Evolutionary conservation across 2,113 vertebrate genomes (phyloP).

Genomic region (Desmodus rotundus): DNA sequence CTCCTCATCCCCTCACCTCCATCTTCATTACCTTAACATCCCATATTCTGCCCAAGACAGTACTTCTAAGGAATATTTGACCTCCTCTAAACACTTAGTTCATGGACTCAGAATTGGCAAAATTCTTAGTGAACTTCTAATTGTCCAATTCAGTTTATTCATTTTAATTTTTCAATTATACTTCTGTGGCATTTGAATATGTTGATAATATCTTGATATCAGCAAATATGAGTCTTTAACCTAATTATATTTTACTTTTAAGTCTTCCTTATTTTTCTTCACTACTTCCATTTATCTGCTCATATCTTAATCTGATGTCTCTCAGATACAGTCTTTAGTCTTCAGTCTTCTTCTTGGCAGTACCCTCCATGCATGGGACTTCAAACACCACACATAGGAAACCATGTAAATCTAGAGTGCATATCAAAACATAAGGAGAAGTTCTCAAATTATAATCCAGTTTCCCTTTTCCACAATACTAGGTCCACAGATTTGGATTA

Average conservation of each 20-base stretch:
- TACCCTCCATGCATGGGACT: neutral
- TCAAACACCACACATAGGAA: neutral
- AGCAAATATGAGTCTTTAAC: neutral
- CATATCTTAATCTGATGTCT: neutral
- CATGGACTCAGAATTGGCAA: neutral
- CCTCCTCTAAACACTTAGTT: neutral
- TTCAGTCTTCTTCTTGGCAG: neutral
- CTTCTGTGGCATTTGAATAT: neutral
- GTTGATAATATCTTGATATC: neutral
- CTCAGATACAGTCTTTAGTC: neutral
- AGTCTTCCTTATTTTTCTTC: neutral
- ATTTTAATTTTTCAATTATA: neutral
- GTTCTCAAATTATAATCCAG: neutral
- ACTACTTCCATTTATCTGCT: neutral
- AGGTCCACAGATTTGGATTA: neutral
- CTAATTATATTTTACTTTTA: neutral
- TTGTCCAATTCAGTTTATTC: neutral
- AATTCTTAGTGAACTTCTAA: neutral
- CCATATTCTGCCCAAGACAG: neutral
- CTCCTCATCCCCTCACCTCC: rapidly evolving
- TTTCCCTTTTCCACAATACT: neutral
- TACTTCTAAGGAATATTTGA: neutral
- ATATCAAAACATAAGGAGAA: neutral
- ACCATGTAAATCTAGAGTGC: neutral
- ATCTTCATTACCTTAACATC: neutral